Evolutionary conservation across 1,140 invertebrate species (phyloP).

Genomic region (Drosophila eugracilis): DNA sequence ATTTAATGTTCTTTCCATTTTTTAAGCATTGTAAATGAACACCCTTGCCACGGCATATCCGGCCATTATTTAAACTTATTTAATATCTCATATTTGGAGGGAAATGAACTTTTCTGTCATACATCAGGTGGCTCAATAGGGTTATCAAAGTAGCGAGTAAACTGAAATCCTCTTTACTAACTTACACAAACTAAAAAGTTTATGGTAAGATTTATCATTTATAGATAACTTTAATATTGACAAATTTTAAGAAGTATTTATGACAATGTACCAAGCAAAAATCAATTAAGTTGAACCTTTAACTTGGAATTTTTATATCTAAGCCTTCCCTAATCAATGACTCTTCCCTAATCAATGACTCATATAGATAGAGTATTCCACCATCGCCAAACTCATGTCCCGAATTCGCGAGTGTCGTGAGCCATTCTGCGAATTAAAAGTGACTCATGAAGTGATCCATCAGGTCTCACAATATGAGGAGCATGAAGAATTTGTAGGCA

Average conservation of each 20-base stretch:
- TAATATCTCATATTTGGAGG: background rate
- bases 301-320: no score
- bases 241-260: no score
- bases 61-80: background rate
- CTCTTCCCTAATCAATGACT: slow-evolving; percentile 13
- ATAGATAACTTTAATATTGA: no score
- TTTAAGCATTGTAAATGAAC: slow-evolving; percentile 7
- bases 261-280: background rate
- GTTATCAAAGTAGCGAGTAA: no score
- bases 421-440: slow-evolving; percentile 25
- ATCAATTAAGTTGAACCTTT: background rate
- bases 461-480: slow-evolving; percentile 25
- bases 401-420: slow-evolving; percentile 28
- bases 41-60: slow-evolving; percentile 3
- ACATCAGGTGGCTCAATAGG: no score
- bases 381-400: slow-evolving; percentile 2
- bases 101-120: background rate
- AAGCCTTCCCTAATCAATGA: no score
- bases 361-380: slow-evolving; percentile 19
- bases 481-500: slow-evolving; percentile 12
- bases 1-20: slow-evolving; percentile 11
- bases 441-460: slow-evolving; percentile 33
- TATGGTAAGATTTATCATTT: no score
- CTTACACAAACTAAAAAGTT: no score
- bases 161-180: no score